phyloP scores from a whole-genome alignment of 35 echinoderm and acorn worm species.

The Patiria miniata region DNA sequence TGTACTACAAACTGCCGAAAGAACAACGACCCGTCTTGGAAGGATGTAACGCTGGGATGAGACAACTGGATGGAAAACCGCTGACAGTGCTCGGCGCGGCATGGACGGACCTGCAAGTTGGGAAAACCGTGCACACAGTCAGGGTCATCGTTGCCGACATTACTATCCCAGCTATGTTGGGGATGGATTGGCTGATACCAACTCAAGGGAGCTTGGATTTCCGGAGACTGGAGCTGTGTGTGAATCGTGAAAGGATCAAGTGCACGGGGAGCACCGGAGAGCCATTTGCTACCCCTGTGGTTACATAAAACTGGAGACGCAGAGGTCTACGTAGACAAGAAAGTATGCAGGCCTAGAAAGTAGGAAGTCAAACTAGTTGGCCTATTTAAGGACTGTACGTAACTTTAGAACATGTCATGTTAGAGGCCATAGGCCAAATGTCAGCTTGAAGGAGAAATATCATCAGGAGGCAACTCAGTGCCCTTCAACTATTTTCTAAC shows the following conservation, averaged over 20 bases:
- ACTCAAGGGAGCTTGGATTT: not conserved
- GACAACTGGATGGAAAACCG: not conserved
- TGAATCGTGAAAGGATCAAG: conserved; percentile 13
- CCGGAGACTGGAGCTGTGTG: not conserved
- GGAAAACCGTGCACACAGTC: not conserved
- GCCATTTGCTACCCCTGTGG: not conserved
- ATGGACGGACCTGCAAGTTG: conserved; percentile 1
- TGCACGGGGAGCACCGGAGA: not conserved
- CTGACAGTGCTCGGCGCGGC: not conserved
- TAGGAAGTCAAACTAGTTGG: no score
- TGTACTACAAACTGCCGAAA: not conserved
- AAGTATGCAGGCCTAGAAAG: no score
- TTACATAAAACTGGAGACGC: no score
- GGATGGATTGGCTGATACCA: not conserved
- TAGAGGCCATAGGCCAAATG: no score
- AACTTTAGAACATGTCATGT: no score
- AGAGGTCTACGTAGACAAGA: no score
- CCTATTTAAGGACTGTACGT: no score
- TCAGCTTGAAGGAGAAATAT: no score
- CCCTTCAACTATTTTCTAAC: no score
- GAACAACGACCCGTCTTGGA: not conserved
- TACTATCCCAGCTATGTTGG: not conserved
- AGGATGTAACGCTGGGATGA: not conserved
- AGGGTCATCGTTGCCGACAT: not conserved
- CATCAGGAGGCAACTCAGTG: no score